Evolutionary conservation across 2,797 vertebrate genomes (phyloP).

Genomic region (Huso huso): DNA sequence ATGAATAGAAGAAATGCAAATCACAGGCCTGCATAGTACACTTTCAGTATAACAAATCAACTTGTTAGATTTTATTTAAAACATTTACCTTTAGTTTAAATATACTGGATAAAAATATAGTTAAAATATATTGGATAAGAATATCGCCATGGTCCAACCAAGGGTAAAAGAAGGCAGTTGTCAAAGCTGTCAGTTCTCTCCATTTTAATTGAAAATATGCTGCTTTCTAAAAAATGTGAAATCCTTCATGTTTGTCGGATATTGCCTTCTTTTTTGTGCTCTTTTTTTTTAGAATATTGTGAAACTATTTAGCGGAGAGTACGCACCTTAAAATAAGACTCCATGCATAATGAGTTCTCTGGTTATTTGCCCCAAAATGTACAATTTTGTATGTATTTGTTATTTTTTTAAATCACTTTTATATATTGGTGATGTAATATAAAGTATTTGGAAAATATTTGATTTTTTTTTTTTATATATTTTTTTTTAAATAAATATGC

Average conservation of each 20-base stretch:
- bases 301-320: too few species aligned
- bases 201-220: constrained; percentile 46
- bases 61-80: constrained; percentile 18
- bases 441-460: constrained; percentile 30
- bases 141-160: constrained; percentile 18
- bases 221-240: constrained; percentile 31
- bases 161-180: constrained; percentile 44
- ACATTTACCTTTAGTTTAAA: constrained; percentile 33
- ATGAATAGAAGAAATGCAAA: constrained; percentile 3
- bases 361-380: too few species aligned
- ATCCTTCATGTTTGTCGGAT: constrained; percentile 23
- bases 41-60: neutral
- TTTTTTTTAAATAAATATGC: too few species aligned
- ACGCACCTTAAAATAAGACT: too few species aligned
- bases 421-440: constrained; percentile 10
- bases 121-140: constrained; percentile 52
- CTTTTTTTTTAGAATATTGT: constrained; percentile 11
- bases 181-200: constrained; percentile 43
- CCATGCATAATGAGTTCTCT: too few species aligned
- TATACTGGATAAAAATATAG: constrained; percentile 25
- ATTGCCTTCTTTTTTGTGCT: constrained; percentile 28
- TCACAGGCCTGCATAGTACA: neutral
- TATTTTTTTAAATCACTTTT: constrained; percentile 12
- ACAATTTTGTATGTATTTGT: too few species aligned
- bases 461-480: neutral